Percentiles rank a stretch among this genome's conserved stretches.
These are phyloP conservation scores for Bostrychus sinensis DNA, from an alignment of 2,113 vertebrate genomes.

Conservation along the genomic window DNA sequence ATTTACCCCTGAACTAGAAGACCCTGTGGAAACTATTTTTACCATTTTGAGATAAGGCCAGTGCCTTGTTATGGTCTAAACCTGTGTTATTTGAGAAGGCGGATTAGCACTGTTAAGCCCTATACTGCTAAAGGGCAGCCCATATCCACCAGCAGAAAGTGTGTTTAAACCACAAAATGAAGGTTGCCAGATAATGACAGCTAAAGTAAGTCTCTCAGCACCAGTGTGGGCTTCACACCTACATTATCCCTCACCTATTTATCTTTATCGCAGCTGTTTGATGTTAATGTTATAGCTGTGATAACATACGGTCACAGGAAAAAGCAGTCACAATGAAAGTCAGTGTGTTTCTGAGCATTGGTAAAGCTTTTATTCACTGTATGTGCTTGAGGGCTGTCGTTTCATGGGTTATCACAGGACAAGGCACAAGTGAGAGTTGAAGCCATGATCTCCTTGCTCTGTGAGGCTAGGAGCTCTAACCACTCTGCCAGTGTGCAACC, in stretches of 20 bases:
- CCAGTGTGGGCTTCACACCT: constrained; percentile 14
- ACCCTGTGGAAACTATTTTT: not conserved
- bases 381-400: not conserved
- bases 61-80: not conserved
- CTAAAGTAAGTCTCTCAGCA: constrained; percentile 30
- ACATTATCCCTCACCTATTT: constrained; percentile 24
- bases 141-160: constrained; percentile 40
- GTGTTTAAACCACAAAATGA: constrained; percentile 59
- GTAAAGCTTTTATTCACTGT: not conserved
- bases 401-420: not conserved
- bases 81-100: constrained; percentile 38
- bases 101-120: constrained; percentile 43
- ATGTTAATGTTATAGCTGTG: constrained; percentile 18
- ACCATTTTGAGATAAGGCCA: not conserved
- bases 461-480: too few species aligned
- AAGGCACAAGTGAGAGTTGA: not conserved
- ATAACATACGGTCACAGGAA: constrained; percentile 9
- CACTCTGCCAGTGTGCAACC: too few species aligned
- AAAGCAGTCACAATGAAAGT: constrained; percentile 4
- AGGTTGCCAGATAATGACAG: constrained; percentile 39
- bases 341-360: not conserved
- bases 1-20: not conserved
- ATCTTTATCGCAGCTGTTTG: constrained; percentile 1
- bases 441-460: too few species aligned
- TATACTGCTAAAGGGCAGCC: constrained; percentile 35